Evolutionary conservation across 2,797 vertebrate species (phyloP), one percentile per base, ranked within the genome.

Genomic region (Smutsia gigantea): DNA sequence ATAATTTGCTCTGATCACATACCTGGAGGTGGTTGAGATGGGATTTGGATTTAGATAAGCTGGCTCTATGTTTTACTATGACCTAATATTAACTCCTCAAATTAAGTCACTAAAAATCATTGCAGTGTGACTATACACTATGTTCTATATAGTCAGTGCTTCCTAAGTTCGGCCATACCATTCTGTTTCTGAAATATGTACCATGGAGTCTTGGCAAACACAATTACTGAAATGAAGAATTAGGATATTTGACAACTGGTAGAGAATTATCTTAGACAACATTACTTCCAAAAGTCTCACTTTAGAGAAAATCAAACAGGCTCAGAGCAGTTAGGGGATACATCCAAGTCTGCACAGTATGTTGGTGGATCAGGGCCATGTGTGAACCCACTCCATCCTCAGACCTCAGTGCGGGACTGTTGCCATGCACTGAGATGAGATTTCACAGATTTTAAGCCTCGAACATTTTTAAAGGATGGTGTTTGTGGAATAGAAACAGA

Each of bases 331-430:
- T 85, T 8, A 59, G 29, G 37, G 29, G 55, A 39, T 10, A 21
- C 2, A 2, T 7, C 21, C 10, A 29, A 25, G 59, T 42, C 34
- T 46, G 37, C n/a, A 17, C 27, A 34, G 66, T 29, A 68, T 25
- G 13, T 27, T 29, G 17, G 12, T 29, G 42, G 66, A 39, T 31
- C 29, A 25, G 2, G 11, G 68, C 61, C 13, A 4, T 17, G 4
- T 25, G 19, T 53, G 27, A n/a, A 6, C 2, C 2, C 7, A 7
- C 14, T 5, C 29, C 42, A 27, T 31, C 11, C 5, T 25, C 1
- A 5, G 27, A 10, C 29, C 63, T 66, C 64, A 79, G 6, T 10
- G 9, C 31, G 25, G 7, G 10, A 21, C 79, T 64, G 37, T 84
- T 83, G 68, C 34, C 42, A 13, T 11, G 57, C 13, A n/a, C 57